Percentiles rank a stretch among this genome's conserved stretches.
phyloP scores from a whole-genome alignment of 2,888 invertebrate genomes.

The Lasius platythorax region DNA sequence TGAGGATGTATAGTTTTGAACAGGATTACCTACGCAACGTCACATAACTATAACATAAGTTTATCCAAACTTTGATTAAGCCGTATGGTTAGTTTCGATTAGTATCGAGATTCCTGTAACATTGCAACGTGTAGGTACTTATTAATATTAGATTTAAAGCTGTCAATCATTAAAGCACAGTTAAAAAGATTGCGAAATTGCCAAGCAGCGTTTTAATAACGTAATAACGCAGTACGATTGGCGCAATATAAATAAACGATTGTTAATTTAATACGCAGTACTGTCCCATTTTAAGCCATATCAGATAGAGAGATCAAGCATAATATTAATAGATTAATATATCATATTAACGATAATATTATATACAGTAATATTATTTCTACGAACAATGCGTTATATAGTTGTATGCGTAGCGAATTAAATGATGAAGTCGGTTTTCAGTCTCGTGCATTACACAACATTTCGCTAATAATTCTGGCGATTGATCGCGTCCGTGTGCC shows the following conservation, averaged over 20 bases:
- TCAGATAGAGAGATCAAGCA: neutral
- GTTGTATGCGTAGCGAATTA: neutral
- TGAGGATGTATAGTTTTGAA: constrained; percentile 46
- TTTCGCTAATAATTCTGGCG: constrained; percentile 75
- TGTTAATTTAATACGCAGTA: constrained; percentile 3
- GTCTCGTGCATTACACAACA: constrained; percentile 63
- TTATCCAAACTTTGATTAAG: constrained; percentile 78
- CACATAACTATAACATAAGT: constrained; percentile 74
- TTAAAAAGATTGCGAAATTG: neutral
- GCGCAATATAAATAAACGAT: neutral
- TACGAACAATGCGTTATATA: neutral
- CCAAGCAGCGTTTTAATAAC: neutral
- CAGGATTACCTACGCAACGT: constrained; percentile 72
- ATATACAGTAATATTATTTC: constrained; percentile 29
- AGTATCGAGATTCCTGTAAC: constrained; percentile 72
- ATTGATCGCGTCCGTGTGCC: constrained; percentile 67
- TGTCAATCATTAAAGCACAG: neutral
- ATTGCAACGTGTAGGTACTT: constrained; percentile 20
- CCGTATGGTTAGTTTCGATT: constrained; percentile 78
- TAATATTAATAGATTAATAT: constrained; percentile 37
- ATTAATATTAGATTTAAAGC: neutral
- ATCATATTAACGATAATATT: constrained; percentile 2
- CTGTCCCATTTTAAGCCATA: neutral
- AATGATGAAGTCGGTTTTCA: constrained; percentile 32
- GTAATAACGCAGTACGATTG: neutral